Percentiles rank a stretch among this genome's conserved stretches.
These are phyloP conservation scores for Eolophus roseicapilla DNA, from an alignment of 2,113 vertebrate genomes.

Conservation along the genomic window DNA sequence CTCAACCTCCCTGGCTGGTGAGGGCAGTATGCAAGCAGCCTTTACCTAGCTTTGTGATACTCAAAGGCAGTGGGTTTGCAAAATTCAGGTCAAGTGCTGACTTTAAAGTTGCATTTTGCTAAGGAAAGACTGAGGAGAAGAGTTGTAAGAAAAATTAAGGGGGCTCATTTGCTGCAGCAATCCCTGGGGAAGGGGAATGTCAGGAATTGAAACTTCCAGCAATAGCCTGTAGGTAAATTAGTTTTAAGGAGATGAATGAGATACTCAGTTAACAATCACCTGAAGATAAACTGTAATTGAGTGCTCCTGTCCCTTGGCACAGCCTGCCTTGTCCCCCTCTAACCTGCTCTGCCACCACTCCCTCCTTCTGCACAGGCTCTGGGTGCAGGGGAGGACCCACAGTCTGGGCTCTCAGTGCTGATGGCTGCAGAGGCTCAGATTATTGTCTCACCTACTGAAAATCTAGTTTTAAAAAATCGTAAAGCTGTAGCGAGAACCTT, in stretches of 20 bases:
- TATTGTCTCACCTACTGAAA: not conserved
- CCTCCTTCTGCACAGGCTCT: not conserved
- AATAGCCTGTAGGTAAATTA: not conserved
- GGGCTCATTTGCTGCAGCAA: not conserved
- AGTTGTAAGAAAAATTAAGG: not conserved
- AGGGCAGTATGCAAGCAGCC: not conserved
- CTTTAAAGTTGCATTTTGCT: not conserved
- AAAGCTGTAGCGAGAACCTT: not conserved
- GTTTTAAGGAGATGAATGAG: not conserved
- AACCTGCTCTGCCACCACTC: not conserved
- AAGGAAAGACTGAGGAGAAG: not conserved
- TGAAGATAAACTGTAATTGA: not conserved
- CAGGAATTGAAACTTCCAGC: not conserved
- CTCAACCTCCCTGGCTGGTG: not conserved
- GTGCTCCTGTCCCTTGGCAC: not conserved
- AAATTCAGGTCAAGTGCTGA: not conserved
- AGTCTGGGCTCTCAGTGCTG: not conserved
- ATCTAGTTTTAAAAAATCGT: not conserved
- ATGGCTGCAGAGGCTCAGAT: not conserved
- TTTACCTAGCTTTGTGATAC: not conserved
- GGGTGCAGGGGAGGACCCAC: not conserved
- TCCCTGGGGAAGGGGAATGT: not conserved
- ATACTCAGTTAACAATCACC: not conserved
- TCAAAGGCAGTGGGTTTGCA: not conserved
- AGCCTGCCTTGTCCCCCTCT: not conserved